These are phyloP conservation scores for Australoheros facetus DNA, from an alignment of 2,797 vertebrate genomes.

Conservation along the genomic window DNA sequence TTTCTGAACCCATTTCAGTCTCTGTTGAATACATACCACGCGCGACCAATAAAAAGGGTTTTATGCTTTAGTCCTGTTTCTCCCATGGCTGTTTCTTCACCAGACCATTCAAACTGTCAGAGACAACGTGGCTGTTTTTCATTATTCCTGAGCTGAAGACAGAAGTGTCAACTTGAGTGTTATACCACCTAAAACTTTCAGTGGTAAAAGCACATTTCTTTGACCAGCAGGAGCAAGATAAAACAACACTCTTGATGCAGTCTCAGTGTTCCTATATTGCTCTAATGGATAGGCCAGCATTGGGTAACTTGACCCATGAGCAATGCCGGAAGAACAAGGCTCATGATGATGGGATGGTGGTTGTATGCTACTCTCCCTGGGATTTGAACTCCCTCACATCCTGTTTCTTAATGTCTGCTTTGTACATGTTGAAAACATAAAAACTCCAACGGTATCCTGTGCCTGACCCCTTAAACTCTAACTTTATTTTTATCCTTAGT, in stretches of 20 bases:
- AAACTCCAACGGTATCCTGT: conserved; percentile 24
- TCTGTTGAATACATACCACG: conserved; percentile 45
- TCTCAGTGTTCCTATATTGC: conserved; percentile 11
- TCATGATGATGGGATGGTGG: conserved; percentile 35
- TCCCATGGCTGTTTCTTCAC: conserved; percentile 9
- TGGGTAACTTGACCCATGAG: conserved; percentile 53
- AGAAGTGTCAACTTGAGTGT: background rate
- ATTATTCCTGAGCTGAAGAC: conserved; percentile 18
- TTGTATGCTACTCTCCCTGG: conserved; percentile 42
- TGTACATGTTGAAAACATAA: conserved; percentile 40
- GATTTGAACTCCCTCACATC: conserved; percentile 68
- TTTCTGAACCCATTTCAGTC: conserved; percentile 33
- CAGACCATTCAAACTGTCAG: conserved; percentile 20
- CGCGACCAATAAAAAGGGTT: conserved; percentile 22
- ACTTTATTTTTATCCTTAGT: conserved; percentile 45
- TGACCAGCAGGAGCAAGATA: conserved; percentile 3
- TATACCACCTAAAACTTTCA: conserved; percentile 7
- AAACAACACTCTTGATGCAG: conserved; percentile 17
- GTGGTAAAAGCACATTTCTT: background rate
- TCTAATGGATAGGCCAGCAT: conserved; percentile 22
- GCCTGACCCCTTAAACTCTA: conserved; percentile 33
- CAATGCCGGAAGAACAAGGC: conserved; percentile 34
- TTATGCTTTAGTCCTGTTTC: conserved; percentile 5
- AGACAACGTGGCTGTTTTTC: conserved; percentile 1
- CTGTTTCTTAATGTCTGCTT: conserved; percentile 59